phyloP scores from a whole-genome alignment of 2,797 vertebrate species.

The Pteropus rufus region DNA sequence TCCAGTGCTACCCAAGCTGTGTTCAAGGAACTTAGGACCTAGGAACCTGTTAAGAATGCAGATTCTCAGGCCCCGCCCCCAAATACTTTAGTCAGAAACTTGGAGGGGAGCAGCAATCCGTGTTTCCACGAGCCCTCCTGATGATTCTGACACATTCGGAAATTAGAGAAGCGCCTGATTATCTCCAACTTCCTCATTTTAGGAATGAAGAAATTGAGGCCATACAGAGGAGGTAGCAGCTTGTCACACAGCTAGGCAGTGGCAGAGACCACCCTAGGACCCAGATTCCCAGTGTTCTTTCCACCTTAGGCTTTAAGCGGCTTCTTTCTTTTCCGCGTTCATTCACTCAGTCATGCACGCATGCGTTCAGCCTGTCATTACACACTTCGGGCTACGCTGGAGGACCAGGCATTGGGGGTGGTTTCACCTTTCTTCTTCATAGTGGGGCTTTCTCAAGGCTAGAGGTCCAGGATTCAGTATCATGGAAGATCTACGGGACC shows the following conservation, averaged over 20 bases:
- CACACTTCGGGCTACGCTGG: background rate
- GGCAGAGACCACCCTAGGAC: background rate
- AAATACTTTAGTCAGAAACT: background rate
- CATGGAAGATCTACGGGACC: background rate
- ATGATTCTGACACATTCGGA: background rate
- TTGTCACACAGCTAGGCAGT: background rate
- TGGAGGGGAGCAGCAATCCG: background rate
- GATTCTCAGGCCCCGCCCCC: background rate
- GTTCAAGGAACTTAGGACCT: background rate
- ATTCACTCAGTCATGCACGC: background rate
- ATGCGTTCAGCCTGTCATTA: background rate
- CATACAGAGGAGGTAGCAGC: background rate
- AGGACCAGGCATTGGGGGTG: background rate
- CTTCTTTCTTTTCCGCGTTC: background rate
- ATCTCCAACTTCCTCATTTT: conserved; percentile 27
- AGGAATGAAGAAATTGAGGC: background rate
- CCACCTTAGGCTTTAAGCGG: background rate
- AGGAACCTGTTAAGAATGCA: background rate
- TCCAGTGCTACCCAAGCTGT: background rate
- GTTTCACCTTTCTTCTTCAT: background rate
- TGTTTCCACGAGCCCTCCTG: background rate
- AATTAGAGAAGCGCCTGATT: background rate
- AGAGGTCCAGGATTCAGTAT: background rate
- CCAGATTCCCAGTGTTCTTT: background rate
- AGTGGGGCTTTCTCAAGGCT: background rate